Evolutionary conservation across 2,888 invertebrate species (phyloP).

Genomic region (Tetranychus truncatus): DNA sequence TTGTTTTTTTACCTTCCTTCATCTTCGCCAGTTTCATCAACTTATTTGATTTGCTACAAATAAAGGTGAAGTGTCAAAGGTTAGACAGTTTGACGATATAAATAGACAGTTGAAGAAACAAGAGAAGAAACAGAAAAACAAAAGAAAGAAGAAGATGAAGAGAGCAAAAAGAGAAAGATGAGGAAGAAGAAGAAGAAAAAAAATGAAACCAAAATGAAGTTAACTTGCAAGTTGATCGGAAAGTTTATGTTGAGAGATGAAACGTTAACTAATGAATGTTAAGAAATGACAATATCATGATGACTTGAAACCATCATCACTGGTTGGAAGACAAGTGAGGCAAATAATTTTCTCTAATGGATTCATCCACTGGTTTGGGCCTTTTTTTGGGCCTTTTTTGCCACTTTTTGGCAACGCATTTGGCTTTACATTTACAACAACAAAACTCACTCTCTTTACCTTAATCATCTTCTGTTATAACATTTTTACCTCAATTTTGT

Average conservation of each 20-base stretch:
- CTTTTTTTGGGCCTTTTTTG: background rate
- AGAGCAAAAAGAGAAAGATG: background rate
- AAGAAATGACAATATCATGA: no score
- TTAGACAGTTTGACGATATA: background rate
- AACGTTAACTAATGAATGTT: no score
- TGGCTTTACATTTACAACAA: background rate
- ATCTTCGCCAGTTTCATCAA: background rate
- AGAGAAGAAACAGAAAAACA: background rate
- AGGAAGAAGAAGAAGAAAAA: background rate
- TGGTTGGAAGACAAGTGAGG: background rate
- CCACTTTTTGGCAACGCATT: background rate
- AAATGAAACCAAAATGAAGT: background rate
- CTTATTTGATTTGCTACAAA: background rate
- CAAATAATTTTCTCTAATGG: background rate
- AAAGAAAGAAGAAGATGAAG: background rate
- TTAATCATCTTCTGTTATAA: background rate
- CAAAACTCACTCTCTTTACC: background rate
- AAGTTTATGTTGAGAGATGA: no score
- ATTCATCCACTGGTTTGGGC: background rate
- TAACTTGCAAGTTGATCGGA: no score
- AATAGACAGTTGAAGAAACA: background rate
- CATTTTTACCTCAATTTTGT: background rate
- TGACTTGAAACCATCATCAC: background rate
- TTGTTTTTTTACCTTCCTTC: background rate
- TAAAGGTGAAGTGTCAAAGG: background rate